Conservation (phyloP, 2,888 invertebrate genomes). For the Xestia sexstrigata region DNA sequence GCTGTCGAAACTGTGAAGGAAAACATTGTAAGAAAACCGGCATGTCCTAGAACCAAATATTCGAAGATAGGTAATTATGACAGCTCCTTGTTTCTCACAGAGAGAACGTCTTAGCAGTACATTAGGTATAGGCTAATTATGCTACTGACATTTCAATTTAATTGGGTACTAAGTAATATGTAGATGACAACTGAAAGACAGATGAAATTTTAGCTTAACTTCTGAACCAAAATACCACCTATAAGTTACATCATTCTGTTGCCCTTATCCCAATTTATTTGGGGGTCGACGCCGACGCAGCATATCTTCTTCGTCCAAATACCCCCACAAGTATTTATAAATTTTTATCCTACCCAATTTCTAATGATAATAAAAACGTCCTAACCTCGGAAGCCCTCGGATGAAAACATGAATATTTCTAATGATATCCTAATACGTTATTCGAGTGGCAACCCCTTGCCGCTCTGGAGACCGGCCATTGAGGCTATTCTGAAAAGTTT, state of each 20-base stretch:
- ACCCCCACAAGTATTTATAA: not conserved
- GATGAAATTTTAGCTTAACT: not conserved
- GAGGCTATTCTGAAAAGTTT: constrained; percentile 46
- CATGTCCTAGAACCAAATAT: not conserved
- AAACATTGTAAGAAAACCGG: not conserved
- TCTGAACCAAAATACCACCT: not conserved
- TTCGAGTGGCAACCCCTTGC: constrained; percentile 33
- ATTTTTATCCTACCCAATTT: constrained; percentile 2
- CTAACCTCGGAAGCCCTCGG: not conserved
- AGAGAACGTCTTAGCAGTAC: not conserved
- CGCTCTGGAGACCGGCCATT: constrained; percentile 13
- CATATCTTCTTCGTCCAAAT: no score
- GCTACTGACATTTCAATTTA: not conserved
- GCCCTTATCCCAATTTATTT: not conserved
- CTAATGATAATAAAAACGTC: constrained; percentile 9
- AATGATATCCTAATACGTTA: constrained; percentile 47
- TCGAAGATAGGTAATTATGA: not conserved
- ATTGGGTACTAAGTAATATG: not conserved
- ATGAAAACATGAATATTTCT: constrained; percentile 45
- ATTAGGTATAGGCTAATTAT: not conserved
- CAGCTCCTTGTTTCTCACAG: not conserved
- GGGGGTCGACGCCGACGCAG: not conserved
- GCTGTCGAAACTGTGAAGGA: not conserved
- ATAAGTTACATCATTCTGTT: not conserved
- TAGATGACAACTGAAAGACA: not conserved